Base-by-base conservation (phyloP, 1,140 invertebrate species). In the Drosophila truncata region DNA sequence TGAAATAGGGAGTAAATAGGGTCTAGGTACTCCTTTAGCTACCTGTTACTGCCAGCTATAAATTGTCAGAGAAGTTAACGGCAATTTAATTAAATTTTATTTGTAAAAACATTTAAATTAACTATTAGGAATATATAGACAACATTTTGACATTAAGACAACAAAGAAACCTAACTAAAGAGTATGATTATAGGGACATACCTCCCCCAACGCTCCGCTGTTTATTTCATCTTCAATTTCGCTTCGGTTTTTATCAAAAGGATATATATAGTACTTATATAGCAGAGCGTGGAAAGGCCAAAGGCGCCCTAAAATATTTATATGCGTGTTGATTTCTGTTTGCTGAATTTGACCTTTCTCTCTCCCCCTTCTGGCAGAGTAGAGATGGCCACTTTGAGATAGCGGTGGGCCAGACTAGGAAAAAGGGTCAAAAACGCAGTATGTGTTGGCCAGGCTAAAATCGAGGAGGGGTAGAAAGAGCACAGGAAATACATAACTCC, bases 271-370 rank as follows among this genome's bases (percentile, higher is more conserved):
- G 14, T 16, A 54, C 16, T 37, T 59, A 54, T 23, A 41, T 59
- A 47, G 13, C 49, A 27, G 11, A 49, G 63, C 72, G 42, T 33
- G 29, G 50, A 71, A 71, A 71, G 47, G 59, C 58, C 20, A 65
- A 49, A 61, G 62, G 63, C 67, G 23, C 52, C 44, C 58, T 90
- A 67, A 74, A 90, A 90, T 82, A 90, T 90, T 90, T 90, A 90
- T 90, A 85, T 82, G 85, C 78, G 81, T 90, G 85, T 84, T 90
- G 85, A 90, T 90, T 90, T 90, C 85, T 90, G 85, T 90, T 90
- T 90, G 85, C 81, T 90, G 59, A 90, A 90, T 76, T 81, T 90
- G 81, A 90, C 85, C 85, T 90, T 88, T 79, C 57, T 65, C 16
- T 63, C 47, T 63, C 64, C 25, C 54, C 20, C 50, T 29, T 33